Conservation (phyloP, 2,888 invertebrate species). For the Drosophila mercatorum region DNA sequence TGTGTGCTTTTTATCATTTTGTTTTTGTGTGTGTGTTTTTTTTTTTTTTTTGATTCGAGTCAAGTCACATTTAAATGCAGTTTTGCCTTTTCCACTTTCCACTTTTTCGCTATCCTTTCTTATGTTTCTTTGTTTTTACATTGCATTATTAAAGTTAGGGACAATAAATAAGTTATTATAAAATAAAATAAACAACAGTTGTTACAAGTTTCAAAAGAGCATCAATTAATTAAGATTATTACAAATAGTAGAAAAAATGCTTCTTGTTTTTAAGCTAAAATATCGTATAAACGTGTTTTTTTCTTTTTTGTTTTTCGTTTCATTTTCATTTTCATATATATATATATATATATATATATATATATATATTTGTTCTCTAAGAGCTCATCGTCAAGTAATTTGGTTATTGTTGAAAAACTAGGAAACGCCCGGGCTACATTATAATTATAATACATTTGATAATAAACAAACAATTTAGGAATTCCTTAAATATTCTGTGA, state of each 20-base stretch:
- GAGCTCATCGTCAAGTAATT: slow-evolving; percentile 61
- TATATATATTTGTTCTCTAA: slow-evolving; percentile 31
- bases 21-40: slow-evolving; percentile 26
- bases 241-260: slow-evolving; percentile 33
- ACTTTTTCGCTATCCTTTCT: slow-evolving; percentile 69
- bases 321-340: background rate
- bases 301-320: background rate
- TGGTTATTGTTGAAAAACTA: slow-evolving; percentile 49
- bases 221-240: slow-evolving; percentile 36
- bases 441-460: slow-evolving; percentile 76
- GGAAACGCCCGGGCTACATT: slow-evolving; percentile 59
- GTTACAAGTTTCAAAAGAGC: slow-evolving; percentile 64
- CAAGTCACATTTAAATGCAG: slow-evolving; percentile 75
- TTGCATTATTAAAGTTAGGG: slow-evolving; percentile 72
- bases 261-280: slow-evolving; percentile 48
- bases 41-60: slow-evolving; percentile 68
- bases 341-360: background rate
- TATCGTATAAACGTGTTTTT: slow-evolving; percentile 52
- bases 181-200: slow-evolving; percentile 76
- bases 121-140: slow-evolving; percentile 79
- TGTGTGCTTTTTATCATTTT: slow-evolving; percentile 47
- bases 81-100: slow-evolving; percentile 50
- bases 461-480: slow-evolving; percentile 64
- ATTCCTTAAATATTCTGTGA: slow-evolving; percentile 54
- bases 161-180: slow-evolving; percentile 78